Conservation (phyloP, 1,140 invertebrate species). For the Mya arenaria region DNA sequence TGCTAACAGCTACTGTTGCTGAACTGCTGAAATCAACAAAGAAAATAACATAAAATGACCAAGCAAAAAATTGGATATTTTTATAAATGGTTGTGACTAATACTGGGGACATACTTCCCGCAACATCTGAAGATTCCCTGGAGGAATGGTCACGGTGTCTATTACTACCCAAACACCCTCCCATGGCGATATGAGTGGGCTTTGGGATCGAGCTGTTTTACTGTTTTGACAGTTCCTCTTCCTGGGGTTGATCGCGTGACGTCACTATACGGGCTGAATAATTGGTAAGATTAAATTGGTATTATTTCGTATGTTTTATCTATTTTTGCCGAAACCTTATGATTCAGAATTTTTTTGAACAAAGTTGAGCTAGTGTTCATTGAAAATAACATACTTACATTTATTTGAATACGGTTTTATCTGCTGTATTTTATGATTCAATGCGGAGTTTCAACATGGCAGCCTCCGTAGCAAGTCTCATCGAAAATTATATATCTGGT, state of each 20-base stretch:
- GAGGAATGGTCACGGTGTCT: conserved; percentile 50
- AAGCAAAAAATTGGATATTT: too few relatives aligned
- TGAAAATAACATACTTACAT: too few relatives aligned
- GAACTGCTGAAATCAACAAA: too few relatives aligned
- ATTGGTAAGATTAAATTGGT: too few relatives aligned
- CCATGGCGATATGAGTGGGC: conserved; percentile 39
- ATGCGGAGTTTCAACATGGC: conserved; percentile 47
- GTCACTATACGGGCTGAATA: conserved; percentile 20
- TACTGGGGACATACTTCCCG: conserved; percentile 53
- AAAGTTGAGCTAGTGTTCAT: too few relatives aligned
- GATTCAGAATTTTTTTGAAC: too few relatives aligned
- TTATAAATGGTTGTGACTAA: too few relatives aligned
- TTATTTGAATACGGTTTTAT: neutral
- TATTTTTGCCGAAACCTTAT: too few relatives aligned
- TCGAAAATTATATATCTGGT: conserved; percentile 18
- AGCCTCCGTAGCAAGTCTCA: conserved; percentile 25
- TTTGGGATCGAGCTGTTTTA: conserved; percentile 8
- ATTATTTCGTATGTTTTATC: too few relatives aligned
- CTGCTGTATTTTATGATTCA: neutral
- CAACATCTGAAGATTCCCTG: conserved; percentile 55
- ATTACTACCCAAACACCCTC: conserved; percentile 54
- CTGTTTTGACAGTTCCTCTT: conserved; percentile 37
- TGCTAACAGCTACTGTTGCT: too few relatives aligned
- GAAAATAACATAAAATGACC: too few relatives aligned
- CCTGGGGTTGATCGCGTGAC: conserved; percentile 24